phyloP scores from a whole-genome alignment of 2,797 vertebrate species.

The Sylvilagus floridanus region DNA sequence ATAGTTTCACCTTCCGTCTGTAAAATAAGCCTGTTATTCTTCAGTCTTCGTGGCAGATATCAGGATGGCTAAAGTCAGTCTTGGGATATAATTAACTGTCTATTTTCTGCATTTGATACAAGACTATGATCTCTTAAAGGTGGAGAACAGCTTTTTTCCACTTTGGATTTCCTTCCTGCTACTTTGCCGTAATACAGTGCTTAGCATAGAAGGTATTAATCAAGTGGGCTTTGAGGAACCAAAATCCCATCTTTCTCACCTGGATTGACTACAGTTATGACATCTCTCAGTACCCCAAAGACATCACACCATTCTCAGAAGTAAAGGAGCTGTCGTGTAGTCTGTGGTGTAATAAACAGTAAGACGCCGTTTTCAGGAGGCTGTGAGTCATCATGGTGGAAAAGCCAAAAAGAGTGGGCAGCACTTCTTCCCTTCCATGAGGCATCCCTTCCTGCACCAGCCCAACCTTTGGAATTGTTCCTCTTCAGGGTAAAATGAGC shows the following conservation, averaged over 20 bases:
- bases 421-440: slow-evolving; percentile 43
- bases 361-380: slow-evolving; percentile 46
- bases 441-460: neutral
- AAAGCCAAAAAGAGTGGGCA: slow-evolving; percentile 44
- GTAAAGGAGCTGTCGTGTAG: neutral
- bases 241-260: neutral
- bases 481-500: slow-evolving; percentile 31
- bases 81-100: neutral
- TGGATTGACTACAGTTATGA: neutral
- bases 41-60: neutral
- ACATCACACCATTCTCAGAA: neutral
- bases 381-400: slow-evolving; percentile 4
- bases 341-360: slow-evolving; percentile 44
- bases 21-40: neutral
- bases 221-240: neutral
- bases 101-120: neutral
- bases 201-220: neutral
- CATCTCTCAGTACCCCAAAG: neutral
- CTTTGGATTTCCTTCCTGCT: neutral
- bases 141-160: neutral
- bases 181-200: slow-evolving; percentile 2
- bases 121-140: neutral
- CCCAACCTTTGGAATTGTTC: slow-evolving; percentile 25
- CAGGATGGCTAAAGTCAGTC: neutral
- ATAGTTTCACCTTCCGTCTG: neutral